Base-by-base conservation (phyloP, 2,113 vertebrate species). In the Siniperca knerii region DNA sequence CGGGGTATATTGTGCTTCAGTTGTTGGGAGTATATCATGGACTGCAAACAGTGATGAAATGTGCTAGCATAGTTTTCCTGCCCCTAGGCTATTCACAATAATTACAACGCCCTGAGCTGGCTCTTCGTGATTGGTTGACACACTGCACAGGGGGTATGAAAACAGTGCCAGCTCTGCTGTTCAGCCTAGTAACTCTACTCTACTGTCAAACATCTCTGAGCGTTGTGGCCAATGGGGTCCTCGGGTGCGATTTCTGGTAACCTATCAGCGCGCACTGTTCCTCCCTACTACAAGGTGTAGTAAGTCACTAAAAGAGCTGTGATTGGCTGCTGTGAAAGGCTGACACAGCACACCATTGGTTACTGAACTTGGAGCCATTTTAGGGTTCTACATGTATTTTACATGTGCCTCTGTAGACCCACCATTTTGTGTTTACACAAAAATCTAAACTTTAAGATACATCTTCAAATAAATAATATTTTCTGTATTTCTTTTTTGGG, bases 331-430 rank as follows among this genome's bases (percentile, higher is more conserved):
- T 52, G 73, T 13, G 29, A 58, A 54, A 74, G 50, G 66, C 46
- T 11, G 0, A 64, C 9, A 21, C 42, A 4, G 71, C 25, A 54
- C 4, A 0, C 57, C n/a, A 90, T 90, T 94, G 92, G 94, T 52
- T 82, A 55, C 21, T 57, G 33, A 87, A 79, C 54, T 73, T 52
- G 92, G 61, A 89, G 93, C 92, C 94, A 95, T 95, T 92, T 95
- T 93, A 83, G 69, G 87, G 81, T 79, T 82, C 61, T 29, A 29
- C 52, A 9, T 79, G 74, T 6, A 4, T 77, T 87, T 72, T 16
- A n/a, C 67, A 71, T 70, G 64, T 0, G 8, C 8, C 6, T 60
- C 42, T 61, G 66, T 4, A 37, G 35, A 65, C 1, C 87, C 88
- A 55, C 93, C 94, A 95, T 95, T 94, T 95, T 94, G 90, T 88